These are phyloP conservation scores for Macroramphosus scolopax DNA, from an alignment of 2,797 vertebrate genomes.

Conservation along the genomic window DNA sequence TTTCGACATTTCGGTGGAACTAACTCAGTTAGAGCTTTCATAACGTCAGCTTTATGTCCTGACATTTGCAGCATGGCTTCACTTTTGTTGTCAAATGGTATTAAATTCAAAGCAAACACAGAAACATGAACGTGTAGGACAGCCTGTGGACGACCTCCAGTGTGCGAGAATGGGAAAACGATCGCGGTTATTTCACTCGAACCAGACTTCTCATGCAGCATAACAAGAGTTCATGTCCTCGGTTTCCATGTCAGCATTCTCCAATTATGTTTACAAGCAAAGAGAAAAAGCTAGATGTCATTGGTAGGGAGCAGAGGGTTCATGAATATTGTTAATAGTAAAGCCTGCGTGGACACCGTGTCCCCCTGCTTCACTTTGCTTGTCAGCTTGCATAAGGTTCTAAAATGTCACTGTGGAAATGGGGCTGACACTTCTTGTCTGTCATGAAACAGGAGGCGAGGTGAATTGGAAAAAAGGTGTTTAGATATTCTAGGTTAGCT, in stretches of 20 bases:
- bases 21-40: neutral
- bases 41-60: neutral
- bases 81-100: neutral
- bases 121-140: neutral
- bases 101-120: neutral
- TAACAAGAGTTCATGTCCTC: neutral
- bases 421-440: slow-evolving; percentile 51
- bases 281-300: slow-evolving; percentile 3
- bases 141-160: too few relatives aligned
- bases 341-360: slow-evolving; percentile 20
- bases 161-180: too few relatives aligned
- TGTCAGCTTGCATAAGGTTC: slow-evolving; percentile 61
- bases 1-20: neutral
- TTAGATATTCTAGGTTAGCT: too few relatives aligned
- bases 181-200: neutral
- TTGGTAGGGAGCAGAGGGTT: slow-evolving; percentile 23
- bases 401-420: slow-evolving; percentile 51
- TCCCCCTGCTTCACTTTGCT: slow-evolving; percentile 45
- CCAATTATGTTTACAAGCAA: slow-evolving; percentile 14
- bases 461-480: slow-evolving; percentile 31
- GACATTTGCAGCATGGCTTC: neutral
- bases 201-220: slow-evolving; percentile 4
- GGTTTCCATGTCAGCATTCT: slow-evolving; percentile 24
- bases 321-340: slow-evolving; percentile 52
- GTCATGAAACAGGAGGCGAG: slow-evolving; percentile 39